Conservation (phyloP, 64 coral and sea anemone genomes). For the Orbicella faveolata region DNA sequence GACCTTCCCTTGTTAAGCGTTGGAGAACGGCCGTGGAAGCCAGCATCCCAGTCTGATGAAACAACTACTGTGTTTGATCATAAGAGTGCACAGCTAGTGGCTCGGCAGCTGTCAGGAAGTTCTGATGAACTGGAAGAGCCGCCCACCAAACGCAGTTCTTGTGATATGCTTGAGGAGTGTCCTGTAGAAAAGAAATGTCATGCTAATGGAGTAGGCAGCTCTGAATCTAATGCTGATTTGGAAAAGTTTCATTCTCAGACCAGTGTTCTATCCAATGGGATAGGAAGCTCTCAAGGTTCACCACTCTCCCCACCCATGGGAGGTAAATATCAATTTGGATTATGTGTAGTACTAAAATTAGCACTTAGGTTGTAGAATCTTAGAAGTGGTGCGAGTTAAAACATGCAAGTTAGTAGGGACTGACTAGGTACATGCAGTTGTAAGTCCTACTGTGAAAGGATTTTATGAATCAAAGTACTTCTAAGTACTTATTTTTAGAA, state of each 20-base stretch:
- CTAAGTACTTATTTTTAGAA: too few relatives aligned
- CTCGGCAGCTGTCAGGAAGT: not conserved
- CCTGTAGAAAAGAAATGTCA: not conserved
- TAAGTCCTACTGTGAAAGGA: too few relatives aligned
- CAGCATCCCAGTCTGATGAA: not conserved
- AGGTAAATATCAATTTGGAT: not conserved
- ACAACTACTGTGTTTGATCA: slow-evolving; percentile 25
- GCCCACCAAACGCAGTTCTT: not conserved
- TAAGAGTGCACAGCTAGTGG: slow-evolving; percentile 28
- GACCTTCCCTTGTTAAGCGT: not conserved
- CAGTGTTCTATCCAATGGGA: not conserved
- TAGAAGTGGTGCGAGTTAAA: too few relatives aligned
- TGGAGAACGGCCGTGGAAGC: slow-evolving; percentile 5
- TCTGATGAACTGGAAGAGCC: not conserved
- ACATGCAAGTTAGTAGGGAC: too few relatives aligned
- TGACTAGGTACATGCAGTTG: too few relatives aligned
- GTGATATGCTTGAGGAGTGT: not conserved
- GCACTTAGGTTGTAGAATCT: too few relatives aligned
- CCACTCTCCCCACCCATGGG: not conserved
- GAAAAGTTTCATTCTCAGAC: not conserved
- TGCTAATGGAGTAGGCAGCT: not conserved
- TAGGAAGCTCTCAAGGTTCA: not conserved
- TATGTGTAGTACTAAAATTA: too few relatives aligned
- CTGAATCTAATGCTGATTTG: not conserved
- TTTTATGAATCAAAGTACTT: too few relatives aligned